A percentile compares a stretch with the other conserved stretches of the same genome.
Evolutionary conservation across 1,140 invertebrate species (phyloP).

Genomic region (Probaryconus sp.): DNA sequence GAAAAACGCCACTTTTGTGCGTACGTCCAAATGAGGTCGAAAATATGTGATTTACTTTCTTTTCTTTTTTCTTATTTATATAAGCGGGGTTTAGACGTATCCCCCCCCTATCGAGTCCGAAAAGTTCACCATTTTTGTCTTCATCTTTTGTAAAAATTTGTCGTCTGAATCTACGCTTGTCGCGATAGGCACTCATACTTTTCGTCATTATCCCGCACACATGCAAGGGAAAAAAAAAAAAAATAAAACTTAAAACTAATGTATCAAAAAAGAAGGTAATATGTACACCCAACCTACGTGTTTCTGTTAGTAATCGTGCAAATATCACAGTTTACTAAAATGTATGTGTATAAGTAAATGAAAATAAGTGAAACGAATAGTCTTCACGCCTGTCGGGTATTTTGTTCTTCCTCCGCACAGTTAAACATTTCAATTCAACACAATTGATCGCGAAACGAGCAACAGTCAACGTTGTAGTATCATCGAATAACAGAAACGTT

Average conservation of each 20-base stretch:
- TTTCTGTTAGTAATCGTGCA: constrained; percentile 53
- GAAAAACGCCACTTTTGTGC: constrained; percentile 55
- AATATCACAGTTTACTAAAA: constrained; percentile 64
- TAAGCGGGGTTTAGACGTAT: constrained; percentile 23
- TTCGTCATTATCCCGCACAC: constrained; percentile 46
- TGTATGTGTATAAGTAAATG: constrained; percentile 47
- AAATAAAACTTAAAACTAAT: constrained; percentile 27
- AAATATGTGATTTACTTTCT: constrained; percentile 61
- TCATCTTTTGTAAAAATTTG: constrained; percentile 48
- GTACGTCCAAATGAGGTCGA: constrained; percentile 57
- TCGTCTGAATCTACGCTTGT: constrained; percentile 45
- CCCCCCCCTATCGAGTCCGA: constrained; percentile 18
- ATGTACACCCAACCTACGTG: constrained; percentile 57
- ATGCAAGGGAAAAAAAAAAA: constrained; percentile 27
- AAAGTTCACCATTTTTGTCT: too few relatives aligned
- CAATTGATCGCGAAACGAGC: constrained; percentile 52
- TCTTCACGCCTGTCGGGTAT: too few relatives aligned
- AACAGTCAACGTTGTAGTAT: constrained; percentile 53
- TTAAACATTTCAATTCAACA: constrained; percentile 39
- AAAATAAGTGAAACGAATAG: constrained; percentile 40
- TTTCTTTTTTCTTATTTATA: constrained; percentile 41
- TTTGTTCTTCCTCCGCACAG: constrained; percentile 9
- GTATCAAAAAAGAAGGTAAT: constrained; percentile 48
- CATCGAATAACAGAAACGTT: constrained; percentile 42
- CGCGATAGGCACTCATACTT: constrained; percentile 61